Evolutionary conservation across 2,888 invertebrate genomes (phyloP).

Genomic region (Listrodromus nycthemerus): DNA sequence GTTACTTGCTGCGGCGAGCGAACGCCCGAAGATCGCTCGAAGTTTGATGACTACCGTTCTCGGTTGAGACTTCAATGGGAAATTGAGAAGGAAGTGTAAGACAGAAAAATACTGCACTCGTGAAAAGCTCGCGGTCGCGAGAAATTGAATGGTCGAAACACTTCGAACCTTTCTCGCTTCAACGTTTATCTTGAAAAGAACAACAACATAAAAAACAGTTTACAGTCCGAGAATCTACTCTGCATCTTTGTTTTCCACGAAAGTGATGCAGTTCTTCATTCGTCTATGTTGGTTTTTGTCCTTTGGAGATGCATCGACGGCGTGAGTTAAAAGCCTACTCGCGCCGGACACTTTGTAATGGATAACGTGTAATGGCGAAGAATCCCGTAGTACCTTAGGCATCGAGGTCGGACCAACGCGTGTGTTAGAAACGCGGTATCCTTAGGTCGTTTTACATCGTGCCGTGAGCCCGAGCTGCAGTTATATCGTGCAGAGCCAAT

Average conservation of each 20-base stretch:
- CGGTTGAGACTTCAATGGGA: conserved; percentile 12
- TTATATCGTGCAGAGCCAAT: conserved; percentile 19
- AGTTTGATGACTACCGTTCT: conserved; percentile 44
- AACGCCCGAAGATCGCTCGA: conserved; percentile 40
- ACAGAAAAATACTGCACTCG: neutral
- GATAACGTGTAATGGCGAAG: conserved; percentile 42
- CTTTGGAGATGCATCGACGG: neutral
- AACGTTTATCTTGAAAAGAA: neutral
- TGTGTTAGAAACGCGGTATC: neutral
- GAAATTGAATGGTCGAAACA: neutral
- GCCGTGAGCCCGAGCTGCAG: conserved; percentile 14
- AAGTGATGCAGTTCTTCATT: neutral
- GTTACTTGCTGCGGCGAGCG: conserved; percentile 45
- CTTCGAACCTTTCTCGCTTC: neutral
- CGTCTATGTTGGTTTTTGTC: neutral
- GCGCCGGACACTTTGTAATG: conserved; percentile 37
- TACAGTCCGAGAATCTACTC: neutral
- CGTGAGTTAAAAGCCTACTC: conserved; percentile 33
- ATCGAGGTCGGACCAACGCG: conserved; percentile 40
- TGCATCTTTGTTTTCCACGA: neutral
- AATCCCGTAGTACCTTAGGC: conserved; percentile 49
- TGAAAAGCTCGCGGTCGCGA: conserved; percentile 4
- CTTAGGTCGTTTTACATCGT: conserved; percentile 39
- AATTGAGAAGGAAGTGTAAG: conserved; percentile 14
- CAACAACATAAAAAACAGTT: neutral